Conservation (phyloP, 1,140 invertebrate genomes). For the Vanessa tameamea region DNA sequence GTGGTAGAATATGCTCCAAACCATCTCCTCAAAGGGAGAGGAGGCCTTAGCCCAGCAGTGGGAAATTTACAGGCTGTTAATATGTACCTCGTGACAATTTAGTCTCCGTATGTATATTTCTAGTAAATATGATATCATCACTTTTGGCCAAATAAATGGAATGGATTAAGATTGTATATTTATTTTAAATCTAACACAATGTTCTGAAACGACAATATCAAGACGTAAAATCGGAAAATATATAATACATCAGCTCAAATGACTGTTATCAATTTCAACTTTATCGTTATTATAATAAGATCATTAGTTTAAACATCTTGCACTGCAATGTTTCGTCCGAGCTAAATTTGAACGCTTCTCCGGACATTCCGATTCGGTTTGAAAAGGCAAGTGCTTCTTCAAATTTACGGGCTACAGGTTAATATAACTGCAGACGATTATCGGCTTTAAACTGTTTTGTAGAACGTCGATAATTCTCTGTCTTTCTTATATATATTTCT, state of each 20-base stretch:
- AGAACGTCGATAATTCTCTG: conserved; percentile 42
- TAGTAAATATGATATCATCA: too few relatives aligned
- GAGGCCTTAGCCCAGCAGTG: too few relatives aligned
- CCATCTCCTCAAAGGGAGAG: too few relatives aligned
- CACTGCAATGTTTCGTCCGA: conserved; percentile 46
- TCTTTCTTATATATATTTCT: neutral
- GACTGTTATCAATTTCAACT: neutral
- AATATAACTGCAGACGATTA: conserved; percentile 41
- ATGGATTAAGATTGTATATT: neutral
- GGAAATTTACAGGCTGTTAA: too few relatives aligned
- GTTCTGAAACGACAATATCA: neutral
- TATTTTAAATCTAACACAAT: neutral
- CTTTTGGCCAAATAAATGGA: too few relatives aligned
- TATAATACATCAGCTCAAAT: neutral
- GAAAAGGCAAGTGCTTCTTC: conserved; percentile 70
- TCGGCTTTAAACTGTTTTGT: conserved; percentile 41
- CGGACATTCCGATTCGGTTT: conserved; percentile 67
- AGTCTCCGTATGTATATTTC: too few relatives aligned
- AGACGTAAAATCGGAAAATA: neutral
- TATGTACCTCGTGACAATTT: too few relatives aligned
- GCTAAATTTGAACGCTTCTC: conserved; percentile 69
- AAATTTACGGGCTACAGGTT: conserved; percentile 59
- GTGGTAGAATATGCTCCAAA: too few relatives aligned
- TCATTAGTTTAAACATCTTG: conserved; percentile 15
- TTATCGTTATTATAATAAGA: conserved; percentile 20